Evolutionary conservation across 2,888 invertebrate species (phyloP), one percentile per base, ranked within the genome.

Genomic region (Pecten maximus): DNA sequence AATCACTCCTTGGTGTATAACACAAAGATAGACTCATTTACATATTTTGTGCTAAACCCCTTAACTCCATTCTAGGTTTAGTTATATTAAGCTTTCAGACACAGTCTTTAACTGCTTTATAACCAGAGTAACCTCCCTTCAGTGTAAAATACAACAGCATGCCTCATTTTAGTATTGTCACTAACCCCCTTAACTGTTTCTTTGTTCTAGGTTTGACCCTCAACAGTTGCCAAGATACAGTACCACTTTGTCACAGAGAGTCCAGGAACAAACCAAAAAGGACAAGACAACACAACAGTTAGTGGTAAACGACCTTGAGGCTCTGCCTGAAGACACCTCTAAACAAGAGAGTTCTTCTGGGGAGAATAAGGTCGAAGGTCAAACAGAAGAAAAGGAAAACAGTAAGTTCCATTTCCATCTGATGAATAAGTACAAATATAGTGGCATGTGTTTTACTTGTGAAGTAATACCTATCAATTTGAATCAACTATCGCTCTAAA

Each of bases 201-300:
- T 39, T 44, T 74, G 4, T 74, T 74, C 35, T 74, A 93, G 93
- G 92, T 93, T 92, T 91, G 93, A 93, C 88, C 92, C 92, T 15
- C 91, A 91, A 39, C 88, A 88, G 2, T 60, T 93, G 16, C 93
- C 93, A 6, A 92, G 89, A 48, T 93, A 91, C 40, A 91, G 92
- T 48, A 90, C 92, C 0, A 91, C 92, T 28, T 88, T 92, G 0
- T 74, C 88, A 3, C 89, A 90, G 40, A 88, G 93, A 19, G 91
- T 60, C 10, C 91, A 92, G 39, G 91, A 92, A 74, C 28, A 74
- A 74, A 74, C 74, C 12, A 74, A 74, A 16, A 74, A 35, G 28
- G 74, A 74, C 35, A 74, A 74, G 6, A 35, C 74, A 8, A 6
- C 35, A 35, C 28, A 28, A 74, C 74, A 74, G 74, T 74, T 74